Evolutionary conservation across 1,140 invertebrate species (phyloP), one percentile per base, ranked within the genome.

Genomic region (Notospermus geniculatus): DNA sequence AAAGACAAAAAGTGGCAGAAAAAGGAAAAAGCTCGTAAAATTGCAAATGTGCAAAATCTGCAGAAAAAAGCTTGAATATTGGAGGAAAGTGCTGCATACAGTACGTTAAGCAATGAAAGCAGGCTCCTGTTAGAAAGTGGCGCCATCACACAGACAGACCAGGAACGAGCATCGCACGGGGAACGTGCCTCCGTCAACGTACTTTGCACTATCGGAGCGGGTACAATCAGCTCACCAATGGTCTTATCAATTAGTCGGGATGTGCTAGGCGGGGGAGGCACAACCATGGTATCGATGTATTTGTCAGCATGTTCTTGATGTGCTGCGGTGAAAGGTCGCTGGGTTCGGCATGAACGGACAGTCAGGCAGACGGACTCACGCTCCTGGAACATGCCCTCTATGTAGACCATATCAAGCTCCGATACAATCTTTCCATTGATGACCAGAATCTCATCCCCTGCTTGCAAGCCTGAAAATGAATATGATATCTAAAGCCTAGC

Each of bases 331-430:
- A 57, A 32, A 13, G 93, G 93, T 25, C 92, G 91, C 80, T 97
- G 93, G 1, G 91, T 94, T 69, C 93, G 87, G n/a, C 93, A 94
- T 22, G 93, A 96, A 0, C 94, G 87, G 88, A 97, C 94, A 90
- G 96, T 97, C 88, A 97, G 92, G 83, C 92, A 95, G n/a, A 98
- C 85, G 28, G 91, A 90, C 36, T 93, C 85, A 76, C 96, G 94
- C 80, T 97, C 95, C 83, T 97, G 93, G 60, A 98, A 85, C 36
- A 97, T 89, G 89, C 77, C 80, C 80, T 97, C 95, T 74, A 98
- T 87, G 85, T 95, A 97, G 91, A 98, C 97, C 95, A 98, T 98
- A 86, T 98, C 95, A 82, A 98, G 85, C 83, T 97, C 95, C 66
- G 91, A 93, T 46, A 98, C 94, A 75, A 97, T 93, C 64, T 94